Percentiles rank a stretch among this genome's conserved stretches.
Conservation (phyloP, 2,113 vertebrate species). For the Chiloscyllium plagiosum region DNA sequence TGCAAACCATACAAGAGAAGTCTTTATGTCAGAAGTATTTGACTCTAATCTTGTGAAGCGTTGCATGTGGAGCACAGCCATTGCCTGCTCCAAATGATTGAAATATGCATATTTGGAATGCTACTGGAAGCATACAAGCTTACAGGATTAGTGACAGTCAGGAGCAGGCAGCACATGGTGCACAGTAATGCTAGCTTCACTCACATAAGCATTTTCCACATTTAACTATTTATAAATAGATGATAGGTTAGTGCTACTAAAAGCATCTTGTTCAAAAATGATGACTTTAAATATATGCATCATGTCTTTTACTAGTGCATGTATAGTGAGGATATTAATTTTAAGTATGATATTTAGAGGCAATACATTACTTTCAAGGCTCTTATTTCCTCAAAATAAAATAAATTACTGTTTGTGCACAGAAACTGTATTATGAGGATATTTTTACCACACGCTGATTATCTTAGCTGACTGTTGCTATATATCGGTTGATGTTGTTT, state of each 20-base stretch:
- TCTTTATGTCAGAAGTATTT: not conserved
- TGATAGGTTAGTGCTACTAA: not conserved
- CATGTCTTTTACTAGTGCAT: not conserved
- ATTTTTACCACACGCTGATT: not conserved
- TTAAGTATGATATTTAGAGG: not conserved
- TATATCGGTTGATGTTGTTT: not conserved
- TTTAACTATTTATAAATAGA: constrained; percentile 36
- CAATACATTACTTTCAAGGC: not conserved
- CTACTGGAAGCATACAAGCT: not conserved
- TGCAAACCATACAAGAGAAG: not conserved
- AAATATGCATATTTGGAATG: constrained; percentile 6
- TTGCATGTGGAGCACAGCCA: not conserved
- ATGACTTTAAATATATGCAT: not conserved
- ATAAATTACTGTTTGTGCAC: not conserved
- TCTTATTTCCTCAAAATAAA: not conserved
- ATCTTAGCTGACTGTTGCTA: not conserved
- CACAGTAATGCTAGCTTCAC: constrained; percentile 21
- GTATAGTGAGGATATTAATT: not conserved
- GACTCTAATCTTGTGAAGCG: not conserved
- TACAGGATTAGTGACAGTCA: constrained; percentile 11
- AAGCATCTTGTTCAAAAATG: constrained; percentile 24
- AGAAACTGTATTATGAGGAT: not conserved
- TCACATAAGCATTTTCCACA: constrained; percentile 35
- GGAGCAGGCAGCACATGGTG: not conserved
- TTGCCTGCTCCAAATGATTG: not conserved